Percentiles rank a stretch among this genome's conserved stretches.
Conservation (phyloP, 2,113 vertebrate species). For the Passerina amoena region DNA sequence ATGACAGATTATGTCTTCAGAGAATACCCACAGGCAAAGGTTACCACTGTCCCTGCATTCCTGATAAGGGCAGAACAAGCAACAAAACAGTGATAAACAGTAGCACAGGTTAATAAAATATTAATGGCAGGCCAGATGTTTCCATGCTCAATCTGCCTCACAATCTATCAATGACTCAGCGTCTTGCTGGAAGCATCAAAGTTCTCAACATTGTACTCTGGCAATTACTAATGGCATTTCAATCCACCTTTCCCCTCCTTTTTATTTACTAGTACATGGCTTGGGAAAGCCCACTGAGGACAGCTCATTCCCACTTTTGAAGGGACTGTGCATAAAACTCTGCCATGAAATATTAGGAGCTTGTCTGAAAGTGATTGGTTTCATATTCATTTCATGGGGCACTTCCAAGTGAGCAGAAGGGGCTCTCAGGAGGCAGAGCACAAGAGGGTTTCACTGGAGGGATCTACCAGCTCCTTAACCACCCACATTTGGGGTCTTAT, state of each 20-base stretch:
- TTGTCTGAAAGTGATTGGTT: neutral
- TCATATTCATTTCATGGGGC: neutral
- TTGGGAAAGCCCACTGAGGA: neutral
- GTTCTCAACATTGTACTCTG: neutral
- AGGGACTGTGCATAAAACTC: neutral
- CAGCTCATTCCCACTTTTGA: neutral
- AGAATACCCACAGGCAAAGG: neutral
- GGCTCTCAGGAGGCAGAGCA: neutral
- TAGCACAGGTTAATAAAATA: neutral
- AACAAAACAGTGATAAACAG: neutral
- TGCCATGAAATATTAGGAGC: neutral
- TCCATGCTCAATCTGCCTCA: neutral
- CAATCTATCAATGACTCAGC: neutral
- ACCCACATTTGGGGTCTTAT: fast-evolving
- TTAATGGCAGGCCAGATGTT: neutral
- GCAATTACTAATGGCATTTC: neutral
- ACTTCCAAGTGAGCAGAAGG: neutral
- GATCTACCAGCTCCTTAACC: neutral
- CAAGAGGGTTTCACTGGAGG: neutral
- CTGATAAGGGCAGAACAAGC: neutral
- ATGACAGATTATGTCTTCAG: neutral
- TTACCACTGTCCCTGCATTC: neutral
- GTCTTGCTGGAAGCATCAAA: neutral
- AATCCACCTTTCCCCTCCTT: neutral
- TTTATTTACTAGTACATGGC: neutral